phyloP scores from a whole-genome alignment of 2,797 vertebrate genomes.

The Natrix natrix region DNA sequence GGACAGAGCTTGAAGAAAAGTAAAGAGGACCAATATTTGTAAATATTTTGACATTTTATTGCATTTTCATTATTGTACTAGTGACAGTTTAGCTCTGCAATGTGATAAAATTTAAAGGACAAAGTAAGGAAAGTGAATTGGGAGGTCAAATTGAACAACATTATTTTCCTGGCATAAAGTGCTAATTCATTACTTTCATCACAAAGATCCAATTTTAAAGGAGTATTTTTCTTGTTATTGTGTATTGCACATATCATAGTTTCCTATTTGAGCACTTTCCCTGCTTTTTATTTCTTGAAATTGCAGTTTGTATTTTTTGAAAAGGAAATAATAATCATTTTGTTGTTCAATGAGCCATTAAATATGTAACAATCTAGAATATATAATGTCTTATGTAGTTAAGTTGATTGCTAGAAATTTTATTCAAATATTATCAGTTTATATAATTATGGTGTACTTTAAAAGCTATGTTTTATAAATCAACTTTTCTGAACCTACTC shows the following conservation, averaged over 20 bases:
- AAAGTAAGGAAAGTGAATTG: background rate
- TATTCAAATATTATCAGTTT: slow-evolving; percentile 4
- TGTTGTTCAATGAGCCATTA: slow-evolving; percentile 23
- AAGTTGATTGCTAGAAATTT: slow-evolving; percentile 7
- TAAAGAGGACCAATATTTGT: background rate
- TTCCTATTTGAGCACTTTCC: background rate
- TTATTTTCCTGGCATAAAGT: background rate
- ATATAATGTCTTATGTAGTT: slow-evolving; percentile 10
- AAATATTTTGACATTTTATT: background rate
- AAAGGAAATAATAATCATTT: background rate
- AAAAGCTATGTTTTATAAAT: slow-evolving; percentile 22
- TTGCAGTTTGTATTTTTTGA: background rate
- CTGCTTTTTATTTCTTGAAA: slow-evolving; percentile 16
- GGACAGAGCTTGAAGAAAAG: background rate
- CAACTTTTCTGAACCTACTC: slow-evolving; percentile 5
- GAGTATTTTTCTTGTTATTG: background rate
- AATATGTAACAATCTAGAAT: background rate
- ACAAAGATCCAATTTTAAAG: slow-evolving; percentile 10
- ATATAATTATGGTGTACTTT: slow-evolving; percentile 5
- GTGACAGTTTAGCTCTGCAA: background rate
- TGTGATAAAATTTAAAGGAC: background rate
- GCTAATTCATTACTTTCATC: background rate
- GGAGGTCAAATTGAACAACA: background rate
- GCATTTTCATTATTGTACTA: background rate
- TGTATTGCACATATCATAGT: background rate